phyloP scores from a whole-genome alignment of 2,888 invertebrate genomes.

The Erpobdella octoculata region DNA sequence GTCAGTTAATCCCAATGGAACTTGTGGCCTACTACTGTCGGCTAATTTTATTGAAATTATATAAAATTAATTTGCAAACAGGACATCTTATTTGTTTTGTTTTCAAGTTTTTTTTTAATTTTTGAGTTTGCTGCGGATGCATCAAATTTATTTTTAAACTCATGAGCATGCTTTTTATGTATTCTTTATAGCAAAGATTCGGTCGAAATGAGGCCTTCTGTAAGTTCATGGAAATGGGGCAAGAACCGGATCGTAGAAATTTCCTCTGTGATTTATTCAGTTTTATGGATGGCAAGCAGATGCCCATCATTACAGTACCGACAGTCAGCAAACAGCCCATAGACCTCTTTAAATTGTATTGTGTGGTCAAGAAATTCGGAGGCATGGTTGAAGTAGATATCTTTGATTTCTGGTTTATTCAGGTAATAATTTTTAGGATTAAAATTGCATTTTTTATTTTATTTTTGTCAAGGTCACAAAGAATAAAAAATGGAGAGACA shows the following conservation, averaged over 20 bases:
- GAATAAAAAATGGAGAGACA: slow-evolving; percentile 98
- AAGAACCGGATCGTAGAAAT: slow-evolving; percentile 82
- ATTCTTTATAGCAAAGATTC: slow-evolving; percentile 25
- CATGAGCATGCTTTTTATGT: too few species aligned
- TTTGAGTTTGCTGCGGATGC: too few species aligned
- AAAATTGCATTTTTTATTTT: neutral
- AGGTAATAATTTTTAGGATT: neutral
- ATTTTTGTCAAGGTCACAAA: slow-evolving; percentile 72
- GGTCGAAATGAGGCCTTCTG: slow-evolving; percentile 29
- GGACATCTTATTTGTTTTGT: too few species aligned
- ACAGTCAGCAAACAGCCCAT: slow-evolving; percentile 90
- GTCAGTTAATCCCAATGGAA: too few species aligned
- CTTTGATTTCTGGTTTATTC: neutral
- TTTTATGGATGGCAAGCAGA: slow-evolving; percentile 87
- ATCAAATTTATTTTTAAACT: too few species aligned
- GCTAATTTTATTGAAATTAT: too few species aligned
- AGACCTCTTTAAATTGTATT: slow-evolving; percentile 92
- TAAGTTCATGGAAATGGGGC: slow-evolving; percentile 83
- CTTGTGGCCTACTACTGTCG: too few species aligned
- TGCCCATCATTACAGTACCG: slow-evolving; percentile 62
- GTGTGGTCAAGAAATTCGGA: slow-evolving; percentile 90
- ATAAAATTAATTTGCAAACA: too few species aligned
- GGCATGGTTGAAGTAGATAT: slow-evolving; percentile 90
- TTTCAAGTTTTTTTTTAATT: too few species aligned
- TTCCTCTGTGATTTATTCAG: slow-evolving; percentile 89